Evolutionary conservation across 2,113 vertebrate species (phyloP), one percentile per base, ranked within the genome.

Genomic region (Megaceryle maxima): DNA sequence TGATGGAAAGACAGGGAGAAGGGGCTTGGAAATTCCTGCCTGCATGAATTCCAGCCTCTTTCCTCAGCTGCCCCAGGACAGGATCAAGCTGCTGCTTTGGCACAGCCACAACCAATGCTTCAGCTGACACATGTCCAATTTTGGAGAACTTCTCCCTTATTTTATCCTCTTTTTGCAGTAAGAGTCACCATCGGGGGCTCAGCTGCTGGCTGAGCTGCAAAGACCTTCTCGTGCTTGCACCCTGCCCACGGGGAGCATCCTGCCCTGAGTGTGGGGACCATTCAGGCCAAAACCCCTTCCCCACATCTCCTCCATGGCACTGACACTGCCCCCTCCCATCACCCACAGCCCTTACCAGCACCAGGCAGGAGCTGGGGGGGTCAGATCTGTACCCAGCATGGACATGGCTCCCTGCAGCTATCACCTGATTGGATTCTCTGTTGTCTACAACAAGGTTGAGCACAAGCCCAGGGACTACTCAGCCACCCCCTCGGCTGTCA

Each of bases 61-160:
- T 67, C 15, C 31, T 81, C 3, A 3, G 51, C 76, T 87, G 87
- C 69, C 56, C 60, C 60, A 70, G 51, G 77, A 87, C 51, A 78
- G 56, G 46, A 94, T 87, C 84, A 82, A 92, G 92, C 92, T 94
- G 91, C 89, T 92, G 83, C 91, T 92, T 77, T 92, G 91, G 89
- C 95, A 87, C 80, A 88, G 76, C 77, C 73, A 28, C 77, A 70
- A 9, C 60, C 77, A 77, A 41, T 15, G 6, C 50, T 88, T 80
- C 1, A 5, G 63, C 55, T 96, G 44, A 26, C 1, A 7, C 18
- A 0, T 8, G 14, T 57, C 55, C 72, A 50, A 39, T 91, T 95
- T 79, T 77, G 79, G 79, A 96, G 75, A 64, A 64, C 9, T 53
- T 77, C 35, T 93, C 43, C n/a, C 20, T 60, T 83, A 76, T 92